These are phyloP conservation scores for Cantharis nigra DNA, from an alignment of 2,888 invertebrate species.

Conservation along the genomic window DNA sequence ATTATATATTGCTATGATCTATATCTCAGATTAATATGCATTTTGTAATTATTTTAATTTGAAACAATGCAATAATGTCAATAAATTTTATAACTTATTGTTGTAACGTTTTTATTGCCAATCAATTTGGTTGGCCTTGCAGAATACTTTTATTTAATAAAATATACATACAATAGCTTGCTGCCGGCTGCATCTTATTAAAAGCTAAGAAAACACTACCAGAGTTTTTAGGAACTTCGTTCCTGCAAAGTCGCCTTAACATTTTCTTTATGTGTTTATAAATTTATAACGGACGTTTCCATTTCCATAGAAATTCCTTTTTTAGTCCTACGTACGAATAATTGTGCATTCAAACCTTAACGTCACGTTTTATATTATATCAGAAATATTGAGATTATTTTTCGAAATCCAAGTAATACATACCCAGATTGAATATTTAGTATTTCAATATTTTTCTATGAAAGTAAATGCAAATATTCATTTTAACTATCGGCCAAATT, in stretches of 20 bases:
- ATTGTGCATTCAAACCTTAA: background rate
- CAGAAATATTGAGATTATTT: background rate
- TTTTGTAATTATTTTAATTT: too few relatives aligned
- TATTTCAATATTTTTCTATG: background rate
- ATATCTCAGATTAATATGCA: too few relatives aligned
- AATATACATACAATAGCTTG: too few relatives aligned
- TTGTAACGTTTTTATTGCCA: too few relatives aligned
- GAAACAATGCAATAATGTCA: too few relatives aligned
- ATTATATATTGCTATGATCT: too few relatives aligned
- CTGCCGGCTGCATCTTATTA: too few relatives aligned
- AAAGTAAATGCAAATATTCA: background rate
- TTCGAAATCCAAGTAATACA: background rate
- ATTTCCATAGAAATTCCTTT: background rate
- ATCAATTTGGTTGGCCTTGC: too few relatives aligned
- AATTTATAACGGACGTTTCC: background rate
- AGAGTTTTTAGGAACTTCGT: background rate
- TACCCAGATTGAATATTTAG: background rate
- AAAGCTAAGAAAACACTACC: too few relatives aligned
- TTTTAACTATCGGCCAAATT: background rate
- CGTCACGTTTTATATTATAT: background rate
- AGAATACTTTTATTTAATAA: too few relatives aligned
- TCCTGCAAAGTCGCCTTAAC: background rate
- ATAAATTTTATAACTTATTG: too few relatives aligned
- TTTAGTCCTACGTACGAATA: background rate
- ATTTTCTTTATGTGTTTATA: background rate